phyloP scores from a whole-genome alignment of 2,113 vertebrate genomes.

The Poecile atricapillus region DNA sequence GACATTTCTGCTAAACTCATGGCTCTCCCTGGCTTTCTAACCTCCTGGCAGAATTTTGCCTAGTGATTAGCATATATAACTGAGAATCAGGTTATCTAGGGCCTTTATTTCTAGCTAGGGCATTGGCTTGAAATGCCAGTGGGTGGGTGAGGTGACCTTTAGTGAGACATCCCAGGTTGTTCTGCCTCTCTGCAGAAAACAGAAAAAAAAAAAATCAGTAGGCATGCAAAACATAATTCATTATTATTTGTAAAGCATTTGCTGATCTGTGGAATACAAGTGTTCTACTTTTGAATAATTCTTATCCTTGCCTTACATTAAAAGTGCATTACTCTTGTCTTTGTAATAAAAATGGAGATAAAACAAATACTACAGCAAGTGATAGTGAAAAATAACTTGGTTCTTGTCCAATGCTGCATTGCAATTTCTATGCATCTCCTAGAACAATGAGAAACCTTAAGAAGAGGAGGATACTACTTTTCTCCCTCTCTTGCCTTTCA shows the following conservation, averaged over 20 bases:
- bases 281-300: neutral
- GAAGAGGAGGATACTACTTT: neutral
- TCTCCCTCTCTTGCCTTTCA: neutral
- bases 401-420: neutral
- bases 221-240: neutral
- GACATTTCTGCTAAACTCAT: neutral
- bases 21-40: neutral
- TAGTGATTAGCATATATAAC: neutral
- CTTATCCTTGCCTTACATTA: neutral
- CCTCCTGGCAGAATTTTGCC: neutral
- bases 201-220: neutral
- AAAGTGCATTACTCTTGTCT: neutral
- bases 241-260: neutral
- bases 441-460: neutral
- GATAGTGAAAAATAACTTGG: neutral
- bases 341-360: neutral
- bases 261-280: neutral
- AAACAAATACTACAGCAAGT: neutral
- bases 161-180: neutral
- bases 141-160: neutral
- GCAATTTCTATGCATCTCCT: neutral
- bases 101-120: neutral
- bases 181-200: neutral
- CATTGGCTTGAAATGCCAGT: neutral
- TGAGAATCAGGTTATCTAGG: neutral